Base-by-base conservation (phyloP, 2,113 vertebrate species). In the Podilymbus podiceps region DNA sequence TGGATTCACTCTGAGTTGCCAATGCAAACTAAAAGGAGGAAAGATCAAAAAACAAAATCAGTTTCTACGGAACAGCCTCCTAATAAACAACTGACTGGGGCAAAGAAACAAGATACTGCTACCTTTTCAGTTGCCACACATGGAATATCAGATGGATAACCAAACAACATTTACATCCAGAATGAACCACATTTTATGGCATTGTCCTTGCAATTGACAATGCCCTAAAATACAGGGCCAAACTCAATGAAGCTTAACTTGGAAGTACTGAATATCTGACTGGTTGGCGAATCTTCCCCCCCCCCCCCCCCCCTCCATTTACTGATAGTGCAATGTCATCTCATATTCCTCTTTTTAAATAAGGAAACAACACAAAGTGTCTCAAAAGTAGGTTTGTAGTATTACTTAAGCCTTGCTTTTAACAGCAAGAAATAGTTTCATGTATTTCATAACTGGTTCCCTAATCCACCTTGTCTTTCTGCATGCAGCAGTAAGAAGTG, bases 51-150 rank as follows among this genome's bases (percentile, higher is more conserved):
- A 33, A 24, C 38, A 14, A 55, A n/a, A 50, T 33, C 25, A 44
- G 3, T 49, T 88, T 69, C 59, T 59, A 18, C 1, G 7, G 73
- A 42, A 83, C 10, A 68, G 4, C 6, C 30, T 69, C 68, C 38
- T 62, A 53, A 88, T n/a, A 31, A 75, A 58, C 24, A 86, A 15
- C 25, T 24, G n/a, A 56, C 35, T 15, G 7, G 8, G 24, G 9
- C 25, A 76, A 66, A 79, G 20, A 46, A 82, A 64, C 38, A 68
- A 44, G 53, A 62, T 16, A 42, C 35, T 46, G 50, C 27, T 17
- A 16, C 8, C 0, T 62, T 58, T 24, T 53, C 5, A 9, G 9
- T 3, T 84, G 60, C 64, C 12, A 69, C 9, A 22, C 1, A 0
- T 3, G 11, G 25, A 64, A 47, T 9, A 15, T 82, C 25, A 71